Evolutionary conservation across 2,797 vertebrate species (phyloP), one percentile per base, ranked within the genome.

Genomic region (Lithobates sylvaticus): DNA sequence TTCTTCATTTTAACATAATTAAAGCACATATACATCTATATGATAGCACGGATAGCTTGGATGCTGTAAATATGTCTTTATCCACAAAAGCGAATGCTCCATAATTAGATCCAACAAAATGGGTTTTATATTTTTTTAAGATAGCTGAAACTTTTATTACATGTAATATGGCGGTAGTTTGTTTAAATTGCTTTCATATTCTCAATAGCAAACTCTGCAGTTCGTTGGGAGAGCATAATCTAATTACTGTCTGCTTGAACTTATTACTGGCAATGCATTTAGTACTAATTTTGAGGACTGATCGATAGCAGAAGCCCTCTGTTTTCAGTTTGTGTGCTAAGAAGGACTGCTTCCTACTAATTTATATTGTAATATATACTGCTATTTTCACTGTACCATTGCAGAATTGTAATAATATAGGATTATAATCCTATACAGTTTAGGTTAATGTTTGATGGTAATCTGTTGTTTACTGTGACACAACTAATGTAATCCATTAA

Each of bases 161-260:
- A 61, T 50, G 58, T 72, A 61, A 81, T 81, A 61, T 61, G 29
- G 27, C 8, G n/a, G 34, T 72, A 72, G 50, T 61, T 80, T 70
- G 44, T 80, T 58, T 71, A 61, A 81, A 81, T 81, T 61, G 69
- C 79, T 81, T 72, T 39, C 15, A 81, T 81, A 81, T 72, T 81
- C 79, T 72, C 47, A 61, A 23, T 26, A 23, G 79, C n/a, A 50
- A 15, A 15, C 10, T 72, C 50, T 42, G n/a, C 68, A 72, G 69
- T 72, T 72, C n/a, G 26, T 67, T 21, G 54, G 58, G 23, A 72
- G 9, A 58, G 10, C 6, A 36, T 21, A 81, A 81, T 81, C 47
- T 47, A 81, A 68, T 81, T 81, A 64, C 32, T 15, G 47, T 18
- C 50, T 39, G 23, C 32, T 61, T 61, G 68, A n/a, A 54, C 44